Evolutionary conservation across 2,888 invertebrate genomes (phyloP), one percentile per base, ranked within the genome.

Genomic region (Morpho achilles): DNA sequence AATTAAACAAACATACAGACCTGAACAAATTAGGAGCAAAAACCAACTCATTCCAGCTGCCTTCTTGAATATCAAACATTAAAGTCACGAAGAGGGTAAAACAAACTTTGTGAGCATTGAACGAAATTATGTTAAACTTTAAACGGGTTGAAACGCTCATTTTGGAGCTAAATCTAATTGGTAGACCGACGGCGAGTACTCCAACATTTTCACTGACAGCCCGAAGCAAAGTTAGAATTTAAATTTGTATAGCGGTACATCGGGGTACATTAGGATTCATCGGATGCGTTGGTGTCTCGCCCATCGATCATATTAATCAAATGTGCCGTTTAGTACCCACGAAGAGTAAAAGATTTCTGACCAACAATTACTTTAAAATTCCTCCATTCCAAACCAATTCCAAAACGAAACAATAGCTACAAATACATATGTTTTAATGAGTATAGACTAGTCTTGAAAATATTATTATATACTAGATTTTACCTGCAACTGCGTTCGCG

Each of bases 221-320:
- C 70, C 68, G 75, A 69, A 68, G 75, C 77, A 71, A 76, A 80
- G 79, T 79, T 81, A 80, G 88, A 87, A 89, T 89, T 79, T 84
- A 82, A 87, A 89, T 86, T 85, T 82, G 78, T 77, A 72, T 88
- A 90, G 86, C 87, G 87, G 89, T 89, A 85, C 73, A 76, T 70
- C 67, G 67, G 66, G 66, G 69, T 68, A 69, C 76, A 87, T 89
- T 89, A 79, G 78, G 71, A 90, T 90, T 84, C 89, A 82, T 72
- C 75, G 77, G 72, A 73, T 74, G 82, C 70, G 62, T 63, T 69
- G 64, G 62, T 61, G 65, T 67, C 63, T 59, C 67, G 69, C 61
- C 75, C 77, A 85, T 81, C 72, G 79, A 80, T 85, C 85, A 87
- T 87, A 83, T 80, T 82, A 82, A 85, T 82, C 76, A 77, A 73